Evolutionary conservation across 2,113 vertebrate species (phyloP), one percentile per base, ranked within the genome.

Genomic region (Microcebus lehilahytsara): DNA sequence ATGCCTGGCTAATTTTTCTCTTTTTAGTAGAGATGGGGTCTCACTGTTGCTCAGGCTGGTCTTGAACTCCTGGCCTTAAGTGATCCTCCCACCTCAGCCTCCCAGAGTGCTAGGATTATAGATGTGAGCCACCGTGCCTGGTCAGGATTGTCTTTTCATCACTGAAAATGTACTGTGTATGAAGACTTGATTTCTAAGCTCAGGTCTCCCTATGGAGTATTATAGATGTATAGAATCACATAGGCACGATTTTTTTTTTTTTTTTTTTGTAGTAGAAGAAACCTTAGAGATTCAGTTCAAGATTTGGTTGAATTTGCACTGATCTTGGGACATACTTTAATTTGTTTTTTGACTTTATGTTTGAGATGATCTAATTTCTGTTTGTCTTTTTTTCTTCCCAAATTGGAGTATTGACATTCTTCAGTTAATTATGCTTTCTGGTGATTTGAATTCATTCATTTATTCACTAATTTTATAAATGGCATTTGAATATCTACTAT

Each of bases 341-440:
- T 86, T 91, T 84, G 23, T 66, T 51, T 86, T 96, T 97, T 80
- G n/a, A 42, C n/a, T 11, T 1, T 51, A 32, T 60, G 32, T n/a
- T 77, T 88, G 80, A 79, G 64, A 75, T 75, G 11, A 71, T 87
- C n/a, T 87, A 85, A 78, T 40, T 46, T 83, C 30, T 69, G n/a
- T 49, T 42, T 78, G 25, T 64, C 27, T 80, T 81, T 75, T 74
- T 66, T 53, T 20, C 6, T 10, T 64, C 60, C 37, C 67, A 67
- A 75, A 74, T 90, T 62, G 42, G 13, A 92, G 2, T 85, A 22
- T 66, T 89, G 46, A 79, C 30, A 66, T 46, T 81, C 96, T 93
- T 71, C 25, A 87, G 51, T 93, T 95, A 83, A 93, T 83, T 84
- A 58, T 80, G 27, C 22, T 75, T 94, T 88, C 77, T 93, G 56